Evolutionary conservation across 1,140 invertebrate species (phyloP).

Genomic region (Polypedilum pembai): DNA sequence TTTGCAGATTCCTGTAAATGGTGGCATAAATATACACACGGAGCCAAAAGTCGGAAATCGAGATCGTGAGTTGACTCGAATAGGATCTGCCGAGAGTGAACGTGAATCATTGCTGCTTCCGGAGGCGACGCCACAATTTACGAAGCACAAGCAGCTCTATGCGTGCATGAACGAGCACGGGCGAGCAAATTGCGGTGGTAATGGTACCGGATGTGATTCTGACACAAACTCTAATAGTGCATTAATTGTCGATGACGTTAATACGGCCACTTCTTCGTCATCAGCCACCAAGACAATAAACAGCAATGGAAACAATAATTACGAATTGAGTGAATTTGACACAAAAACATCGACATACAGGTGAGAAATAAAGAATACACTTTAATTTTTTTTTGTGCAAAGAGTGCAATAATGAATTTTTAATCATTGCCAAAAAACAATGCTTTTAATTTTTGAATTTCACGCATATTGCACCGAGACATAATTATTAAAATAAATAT

Average conservation of each 20-base stretch:
- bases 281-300: conserved; percentile 47
- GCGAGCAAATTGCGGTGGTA: conserved; percentile 41
- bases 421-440: too few relatives aligned
- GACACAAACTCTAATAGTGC: conserved; percentile 59
- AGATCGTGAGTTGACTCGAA: conserved; percentile 44
- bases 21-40: conserved; percentile 41
- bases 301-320: conserved; percentile 67
- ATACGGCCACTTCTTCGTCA: conserved; percentile 42
- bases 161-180: conserved; percentile 38
- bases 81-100: conserved; percentile 46
- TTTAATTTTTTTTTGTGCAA: too few relatives aligned
- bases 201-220: conserved; percentile 49
- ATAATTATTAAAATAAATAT: too few relatives aligned
- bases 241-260: conserved; percentile 48
- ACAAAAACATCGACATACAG: conserved; percentile 31
- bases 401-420: too few relatives aligned
- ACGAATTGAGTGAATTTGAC: conserved; percentile 59
- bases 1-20: conserved; percentile 37
- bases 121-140: conserved; percentile 34
- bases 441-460: too few relatives aligned
- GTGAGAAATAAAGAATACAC: neutral
- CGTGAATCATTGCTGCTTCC: conserved; percentile 50
- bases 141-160: conserved; percentile 40
- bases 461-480: too few relatives aligned
- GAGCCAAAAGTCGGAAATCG: conserved; percentile 46